Base-by-base conservation (phyloP, 2,113 vertebrate genomes). In the Hylia prasina region DNA sequence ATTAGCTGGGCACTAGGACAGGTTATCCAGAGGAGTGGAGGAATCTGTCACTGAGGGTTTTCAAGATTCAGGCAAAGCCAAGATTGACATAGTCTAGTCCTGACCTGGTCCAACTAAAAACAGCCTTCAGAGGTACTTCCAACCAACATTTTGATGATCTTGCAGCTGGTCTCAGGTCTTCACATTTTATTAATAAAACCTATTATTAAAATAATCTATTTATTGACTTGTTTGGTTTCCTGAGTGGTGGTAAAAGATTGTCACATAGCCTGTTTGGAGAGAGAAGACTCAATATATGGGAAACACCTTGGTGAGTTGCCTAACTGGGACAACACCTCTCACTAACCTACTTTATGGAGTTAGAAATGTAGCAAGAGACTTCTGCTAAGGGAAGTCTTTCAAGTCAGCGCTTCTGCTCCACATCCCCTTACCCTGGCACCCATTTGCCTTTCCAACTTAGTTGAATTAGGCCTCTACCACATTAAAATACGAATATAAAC, bases 211-310 rank as follows among this genome's bases (percentile, higher is more conserved):
- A 88, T 17, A 65, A 88, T 24, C 7, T 58, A 28, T 79, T 76
- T 82, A 90, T 90, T 93, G 81, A 78, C 47, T 92, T 83, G 83
- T 78, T 93, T 92, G 63, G 39, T 76, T 90, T 95, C 24, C 25
- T 77, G 91, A 89, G 64, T 66, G 33, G 27, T 66, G 39, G 51
- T 31, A 66, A 65, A 94, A 90, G 82, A 96, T 93, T 97, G 96
- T 91, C 72, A 87, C 80, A 72, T 19, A 90, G 93, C 96, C 93
- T 90, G 96, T 93, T 94, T 70, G 71, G 82, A 93, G 58, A 33
- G 21, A 66, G 47, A 68, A 47, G 40, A 50, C 63, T 73, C 44
- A 54, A 37, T 21, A 57, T 23, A 58, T 28, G 39, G 71, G 64
- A 66, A 95, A 92, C 71, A 93, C 76, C 72, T 83, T 13, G 30